Evolutionary conservation across 2,113 vertebrate genomes (phyloP).

Genomic region (Megaceryle torquata): DNA sequence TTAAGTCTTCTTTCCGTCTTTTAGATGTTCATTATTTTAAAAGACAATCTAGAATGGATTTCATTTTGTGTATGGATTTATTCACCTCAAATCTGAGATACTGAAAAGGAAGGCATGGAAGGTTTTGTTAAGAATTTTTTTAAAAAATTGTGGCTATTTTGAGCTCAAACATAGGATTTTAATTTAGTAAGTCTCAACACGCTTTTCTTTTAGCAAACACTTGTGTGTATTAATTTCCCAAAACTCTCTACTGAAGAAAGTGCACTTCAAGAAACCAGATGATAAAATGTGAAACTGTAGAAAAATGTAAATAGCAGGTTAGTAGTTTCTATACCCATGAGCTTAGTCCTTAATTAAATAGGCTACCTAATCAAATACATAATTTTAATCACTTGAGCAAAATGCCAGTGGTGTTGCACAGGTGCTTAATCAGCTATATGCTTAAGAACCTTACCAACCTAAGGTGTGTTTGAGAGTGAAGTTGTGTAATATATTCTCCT

Average conservation of each 20-base stretch:
- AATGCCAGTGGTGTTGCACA: not conserved
- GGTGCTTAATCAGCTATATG: not conserved
- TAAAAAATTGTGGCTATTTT: not conserved
- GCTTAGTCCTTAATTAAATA: not conserved
- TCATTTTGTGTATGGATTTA: not conserved
- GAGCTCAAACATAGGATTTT: not conserved
- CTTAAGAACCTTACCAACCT: not conserved
- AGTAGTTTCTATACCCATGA: not conserved
- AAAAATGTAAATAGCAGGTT: not conserved
- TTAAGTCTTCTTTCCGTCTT: not conserved
- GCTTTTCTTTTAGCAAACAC: not conserved
- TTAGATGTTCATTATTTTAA: not conserved
- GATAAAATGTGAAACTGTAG: not conserved
- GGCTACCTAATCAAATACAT: not conserved
- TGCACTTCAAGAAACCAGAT: not conserved
- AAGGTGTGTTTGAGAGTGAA: not conserved
- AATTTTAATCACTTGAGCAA: not conserved
- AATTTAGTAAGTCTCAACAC: not conserved
- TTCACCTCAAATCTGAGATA: not conserved
- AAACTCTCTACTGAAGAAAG: not conserved
- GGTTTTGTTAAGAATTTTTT: not conserved
- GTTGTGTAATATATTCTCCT: not conserved
- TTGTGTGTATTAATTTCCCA: not conserved
- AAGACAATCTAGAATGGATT: not conserved
- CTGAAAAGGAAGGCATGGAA: not conserved